Base-by-base conservation (phyloP, 2,113 vertebrate species). In the Eleginops maclovinus region DNA sequence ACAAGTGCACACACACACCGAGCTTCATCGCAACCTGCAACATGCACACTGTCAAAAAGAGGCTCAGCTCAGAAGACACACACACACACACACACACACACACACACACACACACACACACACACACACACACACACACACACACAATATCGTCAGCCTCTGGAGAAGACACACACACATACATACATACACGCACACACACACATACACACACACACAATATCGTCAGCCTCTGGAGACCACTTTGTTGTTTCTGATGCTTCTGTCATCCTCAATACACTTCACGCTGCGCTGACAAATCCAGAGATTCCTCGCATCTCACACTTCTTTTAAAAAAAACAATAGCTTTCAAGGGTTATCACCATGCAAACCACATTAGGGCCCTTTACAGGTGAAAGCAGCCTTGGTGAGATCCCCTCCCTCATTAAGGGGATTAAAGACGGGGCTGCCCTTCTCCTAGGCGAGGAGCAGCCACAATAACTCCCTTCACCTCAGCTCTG, bases 191-290 rank as follows among this genome's bases (percentile, higher is more conserved):
- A 80, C 75, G 66, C 50, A 59, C 28, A 46, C 36, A 41, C 64
- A 46, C 62, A 77, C 75, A 62, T 70, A 77, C 84, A 85, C 83
- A 79, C 75, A 68, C 47, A 63, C 28, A 46, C 40, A 26, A 84
- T 85, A 82, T 82, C 81, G 79, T 86, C 81, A 58, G 82, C 86
- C 92, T 89, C 85, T 19, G 51, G 91, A 90, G 92, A 91, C 86
- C 91, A 91, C 90, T 92, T 91, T 90, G 90, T 90, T 92, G 88
- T 90, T 88, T 85, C 70, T 89, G 87, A 92, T 78, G 84, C 86
- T 82, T 88, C 89, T 93, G 91, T 90, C 92, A 87, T 90, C 83
- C 77, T 88, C 67, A 86, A 88, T 91, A 81, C 59, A 51, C 88
- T 84, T 91, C 88, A 91, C 28, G 73, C 81, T 66, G 84, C 83